Conservation (phyloP, 2,888 invertebrate genomes). For the Amiota mariae region DNA sequence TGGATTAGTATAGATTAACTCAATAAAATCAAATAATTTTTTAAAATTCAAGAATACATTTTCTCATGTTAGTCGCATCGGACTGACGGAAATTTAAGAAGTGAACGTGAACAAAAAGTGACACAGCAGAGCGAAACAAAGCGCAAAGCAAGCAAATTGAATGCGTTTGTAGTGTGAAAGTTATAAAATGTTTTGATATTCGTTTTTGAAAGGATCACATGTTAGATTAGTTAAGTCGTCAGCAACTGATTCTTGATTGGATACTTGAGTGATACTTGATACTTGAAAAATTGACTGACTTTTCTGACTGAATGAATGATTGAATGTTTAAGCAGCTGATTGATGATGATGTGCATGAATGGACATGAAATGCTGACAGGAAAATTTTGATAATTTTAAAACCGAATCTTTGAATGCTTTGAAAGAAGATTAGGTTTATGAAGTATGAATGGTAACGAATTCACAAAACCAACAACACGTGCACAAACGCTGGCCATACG, state of each 20-base stretch:
- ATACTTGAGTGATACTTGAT: not conserved
- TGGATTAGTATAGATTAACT: constrained; percentile 40
- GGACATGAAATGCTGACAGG: not conserved
- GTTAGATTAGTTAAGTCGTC: constrained; percentile 13
- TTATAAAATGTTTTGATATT: constrained; percentile 59
- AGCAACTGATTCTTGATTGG: not conserved
- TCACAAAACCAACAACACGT: constrained; percentile 65
- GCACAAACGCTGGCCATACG: constrained; percentile 53
- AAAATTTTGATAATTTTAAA: not conserved
- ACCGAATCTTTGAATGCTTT: not conserved
- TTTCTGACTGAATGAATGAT: constrained; percentile 42
- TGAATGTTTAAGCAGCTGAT: constrained; percentile 20
- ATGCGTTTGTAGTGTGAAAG: constrained; percentile 58
- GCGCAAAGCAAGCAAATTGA: constrained; percentile 69
- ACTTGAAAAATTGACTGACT: constrained; percentile 37
- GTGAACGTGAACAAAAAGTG: constrained; percentile 50
- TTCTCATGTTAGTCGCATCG: constrained; percentile 11
- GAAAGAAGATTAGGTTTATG: constrained; percentile 18
- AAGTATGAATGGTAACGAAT: constrained; percentile 50
- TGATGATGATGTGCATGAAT: not conserved
- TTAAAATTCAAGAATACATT: not conserved
- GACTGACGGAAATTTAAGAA: not conserved
- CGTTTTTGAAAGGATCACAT: constrained; percentile 45
- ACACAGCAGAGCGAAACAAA: constrained; percentile 54
- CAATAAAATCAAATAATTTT: not conserved